Conservation (phyloP, 2,888 invertebrate species). For the Prostheceraeus crozeri region DNA sequence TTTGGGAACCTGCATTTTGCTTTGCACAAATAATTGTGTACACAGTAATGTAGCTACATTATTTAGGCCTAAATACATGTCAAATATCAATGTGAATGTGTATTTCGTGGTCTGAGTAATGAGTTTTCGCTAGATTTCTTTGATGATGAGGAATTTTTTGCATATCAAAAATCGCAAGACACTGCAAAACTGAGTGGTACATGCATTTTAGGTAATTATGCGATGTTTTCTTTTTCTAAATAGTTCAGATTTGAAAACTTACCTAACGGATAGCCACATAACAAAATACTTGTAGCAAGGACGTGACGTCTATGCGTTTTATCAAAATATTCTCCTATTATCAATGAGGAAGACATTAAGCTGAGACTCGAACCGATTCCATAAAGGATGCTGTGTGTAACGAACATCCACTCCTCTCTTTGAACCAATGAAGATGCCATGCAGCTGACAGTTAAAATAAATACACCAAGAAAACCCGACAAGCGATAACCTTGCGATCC, state of each 20-base stretch:
- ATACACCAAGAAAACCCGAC: conserved; percentile 42
- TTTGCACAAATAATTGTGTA: too few species aligned
- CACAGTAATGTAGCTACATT: too few species aligned
- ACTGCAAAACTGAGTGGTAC: too few species aligned
- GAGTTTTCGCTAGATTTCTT: too few species aligned
- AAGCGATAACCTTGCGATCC: conserved; percentile 43
- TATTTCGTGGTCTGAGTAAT: too few species aligned
- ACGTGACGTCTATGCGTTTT: conserved; percentile 45
- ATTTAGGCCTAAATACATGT: too few species aligned
- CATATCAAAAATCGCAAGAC: too few species aligned
- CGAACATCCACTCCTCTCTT: conserved; percentile 44
- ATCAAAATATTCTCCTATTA: conserved; percentile 46
- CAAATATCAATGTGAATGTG: too few species aligned
- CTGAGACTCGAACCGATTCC: conserved; percentile 45
- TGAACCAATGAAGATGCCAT: conserved; percentile 43
- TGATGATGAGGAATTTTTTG: too few species aligned
- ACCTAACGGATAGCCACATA: conserved; percentile 46
- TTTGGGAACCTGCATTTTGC: too few species aligned
- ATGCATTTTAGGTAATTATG: too few species aligned
- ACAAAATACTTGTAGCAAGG: conserved; percentile 46
- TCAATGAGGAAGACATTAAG: conserved; percentile 46
- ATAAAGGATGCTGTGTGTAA: conserved; percentile 44
- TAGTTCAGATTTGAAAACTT: neutral
- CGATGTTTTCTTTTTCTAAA: too few species aligned
- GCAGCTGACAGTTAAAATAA: conserved; percentile 42